phyloP scores from a whole-genome alignment of 2,888 invertebrate genomes.

The Drosophila nr. medialis region DNA sequence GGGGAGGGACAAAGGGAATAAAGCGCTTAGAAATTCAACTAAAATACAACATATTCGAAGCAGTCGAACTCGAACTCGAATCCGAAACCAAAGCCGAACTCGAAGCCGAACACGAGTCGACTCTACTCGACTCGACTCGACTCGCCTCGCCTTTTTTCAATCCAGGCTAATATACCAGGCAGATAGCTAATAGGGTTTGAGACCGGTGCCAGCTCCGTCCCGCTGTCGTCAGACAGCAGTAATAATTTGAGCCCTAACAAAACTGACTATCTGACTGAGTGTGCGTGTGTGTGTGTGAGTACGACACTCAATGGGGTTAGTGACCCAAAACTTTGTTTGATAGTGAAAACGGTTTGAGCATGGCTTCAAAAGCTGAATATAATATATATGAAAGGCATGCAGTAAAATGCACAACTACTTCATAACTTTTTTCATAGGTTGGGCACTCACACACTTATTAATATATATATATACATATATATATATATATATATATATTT shows the following conservation, averaged over 20 bases:
- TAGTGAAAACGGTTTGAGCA: constrained; percentile 61
- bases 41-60: constrained; percentile 43
- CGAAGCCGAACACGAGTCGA: constrained; percentile 31
- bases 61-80: constrained; percentile 19
- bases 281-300: constrained; percentile 34
- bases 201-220: constrained; percentile 17
- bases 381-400: constrained; percentile 10
- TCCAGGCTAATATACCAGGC: constrained; percentile 31
- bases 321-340: constrained; percentile 64
- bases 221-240: constrained; percentile 45
- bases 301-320: constrained; percentile 55
- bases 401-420: neutral
- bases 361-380: constrained; percentile 21
- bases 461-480: neutral
- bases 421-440: neutral
- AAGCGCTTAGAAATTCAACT: constrained; percentile 62
- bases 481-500: neutral
- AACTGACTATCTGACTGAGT: constrained; percentile 8
- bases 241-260: constrained; percentile 57
- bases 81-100: constrained; percentile 19
- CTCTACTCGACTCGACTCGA: neutral
- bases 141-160: constrained; percentile 26
- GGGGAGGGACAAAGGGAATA: constrained; percentile 32
- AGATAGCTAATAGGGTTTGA: constrained; percentile 35
- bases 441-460: neutral